These are phyloP conservation scores for Cyanoderma ruficeps DNA, from an alignment of 2,113 vertebrate genomes.

Conservation along the genomic window DNA sequence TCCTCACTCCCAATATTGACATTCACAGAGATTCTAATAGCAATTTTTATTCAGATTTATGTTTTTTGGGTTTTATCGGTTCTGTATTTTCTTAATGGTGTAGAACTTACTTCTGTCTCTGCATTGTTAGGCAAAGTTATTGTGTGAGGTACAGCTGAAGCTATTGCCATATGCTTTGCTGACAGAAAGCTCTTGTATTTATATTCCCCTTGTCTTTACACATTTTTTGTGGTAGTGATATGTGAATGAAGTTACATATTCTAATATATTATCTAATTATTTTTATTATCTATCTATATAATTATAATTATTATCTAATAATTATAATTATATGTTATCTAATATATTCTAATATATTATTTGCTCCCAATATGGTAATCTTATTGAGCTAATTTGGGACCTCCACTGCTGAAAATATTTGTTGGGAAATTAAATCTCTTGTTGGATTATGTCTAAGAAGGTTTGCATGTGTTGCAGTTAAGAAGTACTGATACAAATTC, in stretches of 20 bases:
- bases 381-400: not conserved
- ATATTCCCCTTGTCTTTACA: not conserved
- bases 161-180: not conserved
- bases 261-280: not conserved
- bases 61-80: not conserved
- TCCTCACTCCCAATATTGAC: not conserved
- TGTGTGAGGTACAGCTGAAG: not conserved
- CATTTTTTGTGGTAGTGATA: not conserved
- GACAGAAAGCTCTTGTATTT: not conserved
- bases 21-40: not conserved
- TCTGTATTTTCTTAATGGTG: not conserved
- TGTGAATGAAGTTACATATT: not conserved
- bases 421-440: not conserved
- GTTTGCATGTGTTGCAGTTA: not conserved
- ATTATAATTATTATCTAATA: no score
- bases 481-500: not conserved
- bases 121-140: not conserved
- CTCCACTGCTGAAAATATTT: not conserved
- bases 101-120: not conserved
- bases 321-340: no score
- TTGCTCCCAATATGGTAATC: not conserved
- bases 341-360: not conserved
- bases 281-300: no score
- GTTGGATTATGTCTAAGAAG: not conserved
- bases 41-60: not conserved